Evolutionary conservation across 2,113 vertebrate genomes (phyloP).

Genomic region (Gila orcuttii): DNA sequence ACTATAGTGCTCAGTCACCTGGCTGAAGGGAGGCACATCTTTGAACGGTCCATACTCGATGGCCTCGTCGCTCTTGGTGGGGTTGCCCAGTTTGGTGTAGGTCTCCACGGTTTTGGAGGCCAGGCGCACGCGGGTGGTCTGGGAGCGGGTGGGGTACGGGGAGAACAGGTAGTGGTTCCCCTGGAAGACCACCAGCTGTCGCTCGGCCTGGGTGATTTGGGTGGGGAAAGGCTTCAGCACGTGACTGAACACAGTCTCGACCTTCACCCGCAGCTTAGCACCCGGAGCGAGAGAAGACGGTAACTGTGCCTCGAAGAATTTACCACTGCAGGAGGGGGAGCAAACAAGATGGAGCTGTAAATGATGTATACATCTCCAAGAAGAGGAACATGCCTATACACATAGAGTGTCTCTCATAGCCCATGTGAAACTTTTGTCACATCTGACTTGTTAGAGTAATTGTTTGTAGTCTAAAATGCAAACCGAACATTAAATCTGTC

Average conservation of each 20-base stretch:
- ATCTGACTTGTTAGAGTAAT: too few relatives aligned
- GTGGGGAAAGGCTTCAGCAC: conserved; percentile 92
- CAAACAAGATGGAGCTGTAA: background rate
- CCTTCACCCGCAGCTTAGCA: conserved; percentile 81
- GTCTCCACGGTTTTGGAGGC: conserved; percentile 93
- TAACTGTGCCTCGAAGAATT: conserved; percentile 87
- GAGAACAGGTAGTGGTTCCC: conserved; percentile 97
- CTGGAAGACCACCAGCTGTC: conserved; percentile 96
- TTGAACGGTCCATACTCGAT: conserved; percentile 95
- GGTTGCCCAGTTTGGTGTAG: conserved; percentile 94
- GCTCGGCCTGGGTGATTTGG: conserved; percentile 93
- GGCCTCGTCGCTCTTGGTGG: conserved; percentile 85
- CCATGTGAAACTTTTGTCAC: too few relatives aligned
- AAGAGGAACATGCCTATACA: background rate
- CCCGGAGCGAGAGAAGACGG: conserved; percentile 82
- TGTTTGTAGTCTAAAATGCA: background rate
- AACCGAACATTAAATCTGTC: background rate
- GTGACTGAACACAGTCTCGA: conserved; percentile 90
- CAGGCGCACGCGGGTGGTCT: conserved; percentile 88
- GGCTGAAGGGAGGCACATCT: conserved; percentile 85
- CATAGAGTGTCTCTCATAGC: background rate
- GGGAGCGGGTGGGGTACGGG: conserved; percentile 86
- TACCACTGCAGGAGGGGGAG: conserved; percentile 77
- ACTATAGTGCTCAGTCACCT: conserved; percentile 75
- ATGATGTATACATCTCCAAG: background rate